Evolutionary conservation across 2,888 invertebrate genomes (phyloP).

Genomic region (Odontocerum albicorne): DNA sequence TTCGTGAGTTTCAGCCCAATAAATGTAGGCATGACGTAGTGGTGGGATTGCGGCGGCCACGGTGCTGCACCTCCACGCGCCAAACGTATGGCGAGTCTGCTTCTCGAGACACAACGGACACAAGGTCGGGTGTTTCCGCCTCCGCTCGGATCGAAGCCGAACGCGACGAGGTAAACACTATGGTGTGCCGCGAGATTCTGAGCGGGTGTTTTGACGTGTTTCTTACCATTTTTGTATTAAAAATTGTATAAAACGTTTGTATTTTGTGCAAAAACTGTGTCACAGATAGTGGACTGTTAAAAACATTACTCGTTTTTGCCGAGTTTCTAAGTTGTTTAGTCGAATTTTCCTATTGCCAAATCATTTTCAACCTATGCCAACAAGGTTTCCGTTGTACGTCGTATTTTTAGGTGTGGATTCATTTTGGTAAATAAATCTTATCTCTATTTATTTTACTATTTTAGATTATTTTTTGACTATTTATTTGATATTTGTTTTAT

Average conservation of each 20-base stretch:
- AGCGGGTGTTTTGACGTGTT: slow-evolving; percentile 28
- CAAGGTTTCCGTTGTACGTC: slow-evolving; percentile 26
- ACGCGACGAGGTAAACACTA: slow-evolving; percentile 39
- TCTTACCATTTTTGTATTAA: slow-evolving; percentile 23
- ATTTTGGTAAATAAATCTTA: slow-evolving; percentile 19
- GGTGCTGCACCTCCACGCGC: slow-evolving; percentile 35
- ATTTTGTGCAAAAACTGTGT: not conserved
- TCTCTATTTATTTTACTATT: not conserved
- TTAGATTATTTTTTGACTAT: too few relatives aligned
- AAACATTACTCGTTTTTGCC: not conserved
- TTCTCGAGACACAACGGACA: slow-evolving; percentile 38
- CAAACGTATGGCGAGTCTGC: slow-evolving; percentile 33
- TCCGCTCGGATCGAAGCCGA: slow-evolving; percentile 37
- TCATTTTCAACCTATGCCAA: slow-evolving; percentile 32
- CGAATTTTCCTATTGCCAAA: slow-evolving; percentile 19
- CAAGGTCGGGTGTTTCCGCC: slow-evolving; percentile 39
- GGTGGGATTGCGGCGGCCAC: not conserved
- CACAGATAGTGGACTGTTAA: not conserved
- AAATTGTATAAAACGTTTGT: slow-evolving; percentile 13
- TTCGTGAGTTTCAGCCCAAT: too few relatives aligned
- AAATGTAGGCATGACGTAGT: too few relatives aligned
- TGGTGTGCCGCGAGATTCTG: slow-evolving; percentile 22
- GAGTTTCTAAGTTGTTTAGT: slow-evolving; percentile 4
- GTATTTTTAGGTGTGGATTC: slow-evolving; percentile 14
- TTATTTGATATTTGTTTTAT: too few relatives aligned